Evolutionary conservation across 2,113 vertebrate species (phyloP), one percentile per base, ranked within the genome.

Genomic region (Gambusia holbrooki): DNA sequence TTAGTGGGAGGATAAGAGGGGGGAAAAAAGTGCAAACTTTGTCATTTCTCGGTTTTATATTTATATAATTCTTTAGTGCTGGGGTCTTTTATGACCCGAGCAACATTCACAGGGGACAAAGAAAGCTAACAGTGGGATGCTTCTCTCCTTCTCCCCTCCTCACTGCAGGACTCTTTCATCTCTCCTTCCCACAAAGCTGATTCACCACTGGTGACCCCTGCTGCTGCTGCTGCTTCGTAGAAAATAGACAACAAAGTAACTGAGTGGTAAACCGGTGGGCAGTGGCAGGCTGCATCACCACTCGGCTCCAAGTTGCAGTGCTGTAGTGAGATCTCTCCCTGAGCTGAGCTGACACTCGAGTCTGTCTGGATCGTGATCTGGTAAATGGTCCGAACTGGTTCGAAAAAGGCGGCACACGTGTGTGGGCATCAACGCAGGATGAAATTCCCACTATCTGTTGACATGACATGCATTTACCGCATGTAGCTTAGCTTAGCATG

Each of bases 241-340:
- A 77, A 90, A 93, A 92, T 90, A 93, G 87, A 92, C 91, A 89
- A 90, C 87, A 92, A 88, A 93, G 87, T 80, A 89, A 86, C 86
- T 84, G 86, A 83, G 87, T 84, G 88, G 87, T 90, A 83, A 90
- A 86, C 77, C 69, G 40, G 81, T 81, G 89, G 84, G 77, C 79
- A 82, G 81, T 72, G 62, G 74, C 76, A 48, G 65, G 87, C 74
- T 71, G 29, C 67, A 86, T 82, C 29, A 65, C 82, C 29, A 40
- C 65, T 75, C 58, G 29, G 84, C 69, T 80, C 48, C 58, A 74
- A 86, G 81, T 73, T 66, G 79, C 73, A 27, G 58, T 13, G 61
- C 80, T 45, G 84, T 33, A 66, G 66, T 27, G 37, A 60, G 68
- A 25, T 63, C 75, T 76, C 71, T 71, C 5, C 28, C 68, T 42